A percentile compares a stretch with the other conserved stretches of the same genome.
Evolutionary conservation across 2,797 vertebrate species (phyloP).

Genomic region (Malacoctenus gilli): DNA sequence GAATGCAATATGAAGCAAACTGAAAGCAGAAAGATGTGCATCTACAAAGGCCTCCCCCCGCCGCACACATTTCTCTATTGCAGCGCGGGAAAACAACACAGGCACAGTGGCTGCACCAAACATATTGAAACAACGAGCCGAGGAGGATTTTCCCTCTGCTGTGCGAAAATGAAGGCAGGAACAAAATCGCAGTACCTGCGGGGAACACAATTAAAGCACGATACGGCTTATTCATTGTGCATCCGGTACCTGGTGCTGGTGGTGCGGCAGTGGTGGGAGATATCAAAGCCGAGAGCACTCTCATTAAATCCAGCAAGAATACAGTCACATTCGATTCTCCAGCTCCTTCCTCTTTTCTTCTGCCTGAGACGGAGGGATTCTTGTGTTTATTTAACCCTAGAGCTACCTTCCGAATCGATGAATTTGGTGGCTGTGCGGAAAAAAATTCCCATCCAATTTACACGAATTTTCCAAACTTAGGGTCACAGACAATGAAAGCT

Average conservation of each 20-base stretch:
- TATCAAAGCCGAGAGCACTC: not conserved
- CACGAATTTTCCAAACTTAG: not conserved
- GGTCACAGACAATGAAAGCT: not conserved
- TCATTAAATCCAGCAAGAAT: not conserved
- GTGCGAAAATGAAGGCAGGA: conserved; percentile 1
- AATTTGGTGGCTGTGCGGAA: not conserved
- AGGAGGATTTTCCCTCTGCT: not conserved
- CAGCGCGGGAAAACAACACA: not conserved
- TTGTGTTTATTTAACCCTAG: not conserved
- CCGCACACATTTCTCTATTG: conserved; percentile 2
- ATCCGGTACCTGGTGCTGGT: not conserved
- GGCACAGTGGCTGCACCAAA: not conserved
- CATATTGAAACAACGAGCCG: not conserved
- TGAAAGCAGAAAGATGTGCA: not conserved
- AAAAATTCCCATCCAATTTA: not conserved
- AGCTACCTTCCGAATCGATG: not conserved
- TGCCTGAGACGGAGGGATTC: not conserved
- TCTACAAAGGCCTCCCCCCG: not conserved
- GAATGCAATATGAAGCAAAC: conserved; percentile 4
- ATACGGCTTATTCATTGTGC: not conserved
- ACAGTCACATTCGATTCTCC: not conserved
- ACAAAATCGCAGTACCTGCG: not conserved
- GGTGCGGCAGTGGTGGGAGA: not conserved
- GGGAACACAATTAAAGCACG: not conserved
- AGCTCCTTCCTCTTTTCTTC: not conserved